Base-by-base conservation (phyloP, 2,888 invertebrate genomes). In the Anthrax anthrax region DNA sequence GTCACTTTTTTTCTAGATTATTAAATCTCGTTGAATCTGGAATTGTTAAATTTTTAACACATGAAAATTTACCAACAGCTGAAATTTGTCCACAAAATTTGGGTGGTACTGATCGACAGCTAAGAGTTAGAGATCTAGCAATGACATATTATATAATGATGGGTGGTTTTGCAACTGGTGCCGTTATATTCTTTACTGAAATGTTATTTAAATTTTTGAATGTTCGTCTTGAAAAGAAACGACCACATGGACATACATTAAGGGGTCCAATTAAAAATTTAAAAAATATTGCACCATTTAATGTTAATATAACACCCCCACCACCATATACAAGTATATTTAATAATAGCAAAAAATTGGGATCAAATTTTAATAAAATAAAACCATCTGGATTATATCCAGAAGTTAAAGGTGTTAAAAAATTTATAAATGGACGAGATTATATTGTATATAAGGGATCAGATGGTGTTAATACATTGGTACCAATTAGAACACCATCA, bases 31-130 rank as follows among this genome's bases (percentile, higher is more conserved):
- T 84, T 2, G 84, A 88, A 69, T 75, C 81, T 0, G 89, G 89
- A 3, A 79, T 89, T 46, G 73, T 88, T 10, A 75, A 78, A 51
- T 80, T 77, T 56, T 72, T 81, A 43, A 71, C 80, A 43, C 70
- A 70, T 2, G 68, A 71, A 49, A 73, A 78, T 52, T 61, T 87
- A 53, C 87, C 89, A 0, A 74, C 78, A 52, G 81, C 84, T 0
- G 77, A 79, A 59, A 84, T 88, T 40, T 90, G 90, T 55, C 88
- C 89, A 0, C 72, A 86, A 44, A 79, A 89, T 64, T 69, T 89
- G 53, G 84, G 82, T 54, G 84, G 83, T 47, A 84, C 80, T 37
- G 89, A 89, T 58, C 73, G 88, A 1, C 81, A 81, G 58, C 67
- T 90, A 9, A 69, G 79, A 51, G 84, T 86, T 59, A 73, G 78